These are phyloP conservation scores for Acanthosoma haemorrhoidale DNA, from an alignment of 2,888 invertebrate species.

Conservation along the genomic window DNA sequence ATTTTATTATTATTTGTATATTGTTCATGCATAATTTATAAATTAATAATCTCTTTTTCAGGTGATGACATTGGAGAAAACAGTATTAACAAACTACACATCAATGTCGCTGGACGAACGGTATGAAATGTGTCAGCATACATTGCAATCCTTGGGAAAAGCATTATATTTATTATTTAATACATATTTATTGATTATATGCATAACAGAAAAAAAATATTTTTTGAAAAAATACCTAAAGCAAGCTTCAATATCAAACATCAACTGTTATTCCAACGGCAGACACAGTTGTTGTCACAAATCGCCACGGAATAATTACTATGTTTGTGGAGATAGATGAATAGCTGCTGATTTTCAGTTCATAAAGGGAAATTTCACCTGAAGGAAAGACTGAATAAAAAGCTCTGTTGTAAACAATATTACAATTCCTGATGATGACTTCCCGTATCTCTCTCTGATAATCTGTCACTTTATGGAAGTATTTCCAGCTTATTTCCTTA, in stretches of 20 bases:
- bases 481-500: not conserved
- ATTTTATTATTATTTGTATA: too few relatives aligned
- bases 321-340: not conserved
- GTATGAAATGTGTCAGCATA: slow-evolving; percentile 29
- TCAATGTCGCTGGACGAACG: slow-evolving; percentile 35
- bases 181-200: slow-evolving; percentile 7
- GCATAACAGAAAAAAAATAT: not conserved
- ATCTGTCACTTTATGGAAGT: not conserved
- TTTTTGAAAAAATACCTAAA: not conserved
- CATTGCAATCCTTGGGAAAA: slow-evolving; percentile 17
- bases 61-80: slow-evolving; percentile 31
- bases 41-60: slow-evolving; percentile 22
- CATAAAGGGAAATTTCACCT: not conserved
- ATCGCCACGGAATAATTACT: slow-evolving; percentile 1
- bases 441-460: slow-evolving; percentile 1
- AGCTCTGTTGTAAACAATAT: not conserved
- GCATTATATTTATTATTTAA: slow-evolving; percentile 15
- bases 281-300: not conserved
- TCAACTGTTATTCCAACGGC: not conserved
- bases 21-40: too few relatives aligned
- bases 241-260: not conserved
- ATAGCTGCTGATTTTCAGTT: not conserved
- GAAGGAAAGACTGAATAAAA: too few relatives aligned
- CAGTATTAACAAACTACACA: slow-evolving; percentile 26
- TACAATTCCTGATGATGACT: not conserved